Evolutionary conservation across 2,888 invertebrate genomes (phyloP), one percentile per base, ranked within the genome.

Genomic region (Bombylius major): DNA sequence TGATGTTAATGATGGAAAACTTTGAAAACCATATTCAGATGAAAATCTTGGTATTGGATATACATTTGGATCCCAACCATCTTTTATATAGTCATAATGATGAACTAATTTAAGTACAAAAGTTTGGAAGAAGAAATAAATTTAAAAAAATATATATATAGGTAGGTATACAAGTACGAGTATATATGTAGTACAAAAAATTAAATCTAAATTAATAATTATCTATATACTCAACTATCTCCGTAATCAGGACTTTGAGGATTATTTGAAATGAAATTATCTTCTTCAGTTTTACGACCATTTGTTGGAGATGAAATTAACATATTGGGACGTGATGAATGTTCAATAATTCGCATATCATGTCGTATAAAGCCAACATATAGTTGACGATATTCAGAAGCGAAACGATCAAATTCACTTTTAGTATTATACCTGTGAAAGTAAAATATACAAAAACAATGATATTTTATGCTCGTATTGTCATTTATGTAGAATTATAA

Each of bases 11-110:
- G 87, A 84, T 0, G 97, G 95, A 61, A 90, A 76, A 0, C 95
- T 89, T 72, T 98, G 97, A 62, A 89, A 87, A 1, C 99, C 99
- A 69, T 93, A 99, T 72, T 99, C 99, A 0, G 98, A 96, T 5
- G 87, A 84, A 72, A 98, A 97, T 64, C 98, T 79, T 0, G 94
- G 83, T 13, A 80, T 79, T 0, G 89, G 89, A 69, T 86, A 95
- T 7, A 81, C 83, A 57, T 78, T 80, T 51, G 82, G 78, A 65
- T 88, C 77, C 93, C 94, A 98, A 55, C 85, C 82, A 66, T 98
- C 86, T 33, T 76, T 74, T 0, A 83, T 54, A 66, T 96, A 94
- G 65, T 91, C 87, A 72, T 99, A 98, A 69, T 85, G 91, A 69
- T 98, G 97, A 8, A 88, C 86, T 86, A 64, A 23, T 23, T 23